Percentiles rank a stretch among this genome's conserved stretches.
These are phyloP conservation scores for Diarsia mendica DNA, from an alignment of 2,888 invertebrate genomes.

Conservation along the genomic window DNA sequence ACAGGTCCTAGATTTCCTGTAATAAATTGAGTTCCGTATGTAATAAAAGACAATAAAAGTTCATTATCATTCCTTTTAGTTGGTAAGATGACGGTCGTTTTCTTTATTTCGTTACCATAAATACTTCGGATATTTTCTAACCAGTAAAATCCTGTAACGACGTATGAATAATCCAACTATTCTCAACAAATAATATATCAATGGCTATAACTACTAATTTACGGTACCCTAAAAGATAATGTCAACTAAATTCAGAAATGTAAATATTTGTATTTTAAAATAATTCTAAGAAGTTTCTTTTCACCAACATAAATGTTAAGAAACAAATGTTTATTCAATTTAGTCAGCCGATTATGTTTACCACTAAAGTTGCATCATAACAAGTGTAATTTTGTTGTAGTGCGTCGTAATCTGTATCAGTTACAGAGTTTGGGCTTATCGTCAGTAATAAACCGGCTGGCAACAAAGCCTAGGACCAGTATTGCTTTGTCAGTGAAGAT, in stretches of 20 bases:
- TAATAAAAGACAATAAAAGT: not conserved
- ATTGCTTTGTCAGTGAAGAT: conserved; percentile 68
- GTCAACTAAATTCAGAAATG: conserved; percentile 21
- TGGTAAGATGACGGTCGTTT: not conserved
- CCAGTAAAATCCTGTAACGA: not conserved
- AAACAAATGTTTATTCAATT: conserved; percentile 35
- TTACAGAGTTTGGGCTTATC: conserved; percentile 64
- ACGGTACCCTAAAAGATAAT: conserved; percentile 36
- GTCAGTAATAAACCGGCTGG: conserved; percentile 54
- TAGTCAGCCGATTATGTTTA: conserved; percentile 57
- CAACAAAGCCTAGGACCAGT: conserved; percentile 46
- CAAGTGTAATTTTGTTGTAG: conserved; percentile 41
- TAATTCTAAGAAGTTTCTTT: not conserved
- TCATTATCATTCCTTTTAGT: not conserved
- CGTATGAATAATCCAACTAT: not conserved
- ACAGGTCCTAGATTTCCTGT: not conserved
- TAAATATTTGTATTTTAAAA: conserved; percentile 36
- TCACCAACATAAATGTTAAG: conserved; percentile 45
- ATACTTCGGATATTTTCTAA: not conserved
- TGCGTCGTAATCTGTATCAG: conserved; percentile 64
- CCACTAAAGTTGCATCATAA: conserved; percentile 36
- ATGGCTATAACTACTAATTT: not conserved
- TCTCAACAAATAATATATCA: not conserved
- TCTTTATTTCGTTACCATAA: not conserved
- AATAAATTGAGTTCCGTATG: conserved; percentile 31